Evolutionary conservation across 2,888 invertebrate genomes (phyloP).

Genomic region (Chrysolina americana): DNA sequence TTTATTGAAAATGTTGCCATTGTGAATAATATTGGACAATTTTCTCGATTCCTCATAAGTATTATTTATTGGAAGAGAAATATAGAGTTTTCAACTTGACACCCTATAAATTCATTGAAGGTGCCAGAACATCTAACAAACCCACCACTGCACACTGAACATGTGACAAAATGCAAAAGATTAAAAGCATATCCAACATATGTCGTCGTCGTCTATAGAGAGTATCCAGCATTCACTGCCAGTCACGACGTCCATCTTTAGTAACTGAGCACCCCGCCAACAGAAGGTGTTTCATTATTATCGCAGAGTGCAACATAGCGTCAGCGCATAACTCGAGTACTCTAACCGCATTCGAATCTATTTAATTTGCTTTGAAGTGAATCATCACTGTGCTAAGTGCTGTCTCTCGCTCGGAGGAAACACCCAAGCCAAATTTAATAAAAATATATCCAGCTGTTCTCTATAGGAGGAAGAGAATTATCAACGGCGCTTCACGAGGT

Average conservation of each 20-base stretch:
- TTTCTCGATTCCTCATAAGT: no score
- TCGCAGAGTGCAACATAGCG: not conserved
- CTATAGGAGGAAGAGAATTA: not conserved
- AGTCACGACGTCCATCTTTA: not conserved
- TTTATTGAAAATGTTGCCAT: no score
- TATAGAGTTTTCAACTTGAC: no score
- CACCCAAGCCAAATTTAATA: slow-evolving; percentile 19
- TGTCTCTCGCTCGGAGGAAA: slow-evolving; percentile 10
- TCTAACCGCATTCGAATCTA: slow-evolving; percentile 24
- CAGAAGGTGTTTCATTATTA: not conserved
- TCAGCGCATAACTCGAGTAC: slow-evolving; percentile 12
- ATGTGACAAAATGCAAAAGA: no score
- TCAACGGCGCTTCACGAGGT: not conserved
- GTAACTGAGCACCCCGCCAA: slow-evolving; percentile 1
- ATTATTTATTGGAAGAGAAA: no score
- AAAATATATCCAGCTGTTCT: slow-evolving; percentile 6
- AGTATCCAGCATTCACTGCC: not conserved
- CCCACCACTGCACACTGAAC: no score
- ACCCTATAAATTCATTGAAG: no score
- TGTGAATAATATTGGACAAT: no score
- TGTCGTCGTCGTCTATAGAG: no score
- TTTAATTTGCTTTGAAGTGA: slow-evolving; percentile 24
- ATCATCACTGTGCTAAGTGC: slow-evolving; percentile 24
- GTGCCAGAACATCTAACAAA: no score
- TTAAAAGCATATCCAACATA: no score